phyloP scores from a whole-genome alignment of 2,113 vertebrate genomes.

The Grus americana region DNA sequence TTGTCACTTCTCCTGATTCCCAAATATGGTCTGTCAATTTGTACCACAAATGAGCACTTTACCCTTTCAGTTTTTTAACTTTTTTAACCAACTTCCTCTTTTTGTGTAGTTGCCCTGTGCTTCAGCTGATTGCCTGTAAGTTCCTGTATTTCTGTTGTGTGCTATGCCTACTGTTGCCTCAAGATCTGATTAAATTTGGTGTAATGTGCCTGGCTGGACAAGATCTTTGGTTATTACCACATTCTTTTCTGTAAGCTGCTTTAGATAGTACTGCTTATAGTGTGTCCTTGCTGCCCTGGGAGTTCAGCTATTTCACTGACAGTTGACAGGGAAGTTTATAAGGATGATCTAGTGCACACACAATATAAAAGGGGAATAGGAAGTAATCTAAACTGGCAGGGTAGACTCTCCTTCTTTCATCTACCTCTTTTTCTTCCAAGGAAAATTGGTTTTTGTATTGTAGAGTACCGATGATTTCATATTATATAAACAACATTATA shows the following conservation, averaged over 20 bases:
- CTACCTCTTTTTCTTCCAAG: background rate
- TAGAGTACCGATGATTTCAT: background rate
- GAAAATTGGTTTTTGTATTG: background rate
- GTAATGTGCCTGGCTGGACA: background rate
- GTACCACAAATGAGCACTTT: background rate
- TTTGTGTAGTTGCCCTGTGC: background rate
- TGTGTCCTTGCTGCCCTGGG: background rate
- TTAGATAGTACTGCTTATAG: background rate
- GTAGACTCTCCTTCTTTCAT: background rate
- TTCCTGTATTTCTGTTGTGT: background rate
- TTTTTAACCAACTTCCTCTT: background rate
- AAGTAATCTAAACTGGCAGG: background rate
- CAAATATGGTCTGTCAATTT: background rate
- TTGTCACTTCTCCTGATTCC: background rate
- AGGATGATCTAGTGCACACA: background rate
- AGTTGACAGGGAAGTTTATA: background rate
- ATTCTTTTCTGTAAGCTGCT: background rate
- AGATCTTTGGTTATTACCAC: background rate
- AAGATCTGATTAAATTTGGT: background rate
- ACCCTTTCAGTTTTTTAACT: background rate
- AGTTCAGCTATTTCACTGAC: background rate
- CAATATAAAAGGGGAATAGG: background rate
- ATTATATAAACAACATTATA: accelerated
- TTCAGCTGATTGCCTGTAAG: background rate
- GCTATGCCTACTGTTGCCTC: background rate